Base-by-base conservation (phyloP, 2,113 vertebrate genomes). In the Microtus oregoni region DNA sequence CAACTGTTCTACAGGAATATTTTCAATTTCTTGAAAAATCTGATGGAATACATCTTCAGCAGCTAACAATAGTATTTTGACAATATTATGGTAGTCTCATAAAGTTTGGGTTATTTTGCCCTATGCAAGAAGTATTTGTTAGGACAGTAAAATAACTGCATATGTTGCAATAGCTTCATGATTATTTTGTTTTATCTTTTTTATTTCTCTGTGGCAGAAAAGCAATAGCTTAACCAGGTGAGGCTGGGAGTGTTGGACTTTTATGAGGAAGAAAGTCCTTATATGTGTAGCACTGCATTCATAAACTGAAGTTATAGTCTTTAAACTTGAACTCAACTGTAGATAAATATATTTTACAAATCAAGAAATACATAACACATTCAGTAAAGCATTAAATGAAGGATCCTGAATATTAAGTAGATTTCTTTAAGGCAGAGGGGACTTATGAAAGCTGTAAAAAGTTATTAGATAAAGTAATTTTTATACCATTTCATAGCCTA, bases 201-300 rank as follows among this genome's bases (percentile, higher is more conserved):
- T 95, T 88, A 47, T 90, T 79, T 95, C 82, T 75, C 55, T 97
- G 32, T 89, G 96, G 89, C 61, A 97, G 86, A 97, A 97, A 30
- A 90, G 90, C 0, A 22, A 97, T 97, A 89, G 85, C 77, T 96
- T 95, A 97, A 91, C 87, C 95, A 96, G 72, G 7, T 96, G 94
- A 97, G 97, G 85, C 89, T 96, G 86, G 65, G 63, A 96, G 86
- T 83, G 87, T 78, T 94, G 92, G 95, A 96, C 55, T 88, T 98
- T 98, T 98, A 98, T 98, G 83, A 81, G 98, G 97, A 98, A 95
- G 96, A 97, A 98, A 98, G 86, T 96, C 9, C 87, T 96, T 86
- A 70, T 96, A 97, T 98, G 95, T 96, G 8, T 85, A 96, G 88
- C 77, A 97, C 15, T 95, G 78, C 93, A 96, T 97, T 97, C 95